phyloP scores from a whole-genome alignment of 2,888 invertebrate genomes.

The Endomychus coccineus region DNA sequence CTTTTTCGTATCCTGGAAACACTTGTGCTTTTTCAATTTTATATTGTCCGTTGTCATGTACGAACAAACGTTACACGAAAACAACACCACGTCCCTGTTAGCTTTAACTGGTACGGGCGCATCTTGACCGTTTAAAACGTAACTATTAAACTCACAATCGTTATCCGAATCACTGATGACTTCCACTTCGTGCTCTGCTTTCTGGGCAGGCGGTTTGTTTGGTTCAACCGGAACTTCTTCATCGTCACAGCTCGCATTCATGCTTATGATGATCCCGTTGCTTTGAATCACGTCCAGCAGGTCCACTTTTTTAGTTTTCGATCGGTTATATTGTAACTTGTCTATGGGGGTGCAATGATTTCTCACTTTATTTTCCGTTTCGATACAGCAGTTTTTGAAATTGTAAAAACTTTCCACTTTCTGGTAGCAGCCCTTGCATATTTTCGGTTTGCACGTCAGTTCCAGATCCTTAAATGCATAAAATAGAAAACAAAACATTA shows the following conservation, averaged over 20 bases:
- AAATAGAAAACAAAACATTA: not conserved
- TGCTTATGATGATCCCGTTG: constrained; percentile 26
- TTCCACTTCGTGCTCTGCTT: constrained; percentile 5
- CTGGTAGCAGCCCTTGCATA: constrained; percentile 29
- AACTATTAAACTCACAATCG: constrained; percentile 11
- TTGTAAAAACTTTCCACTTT: constrained; percentile 29
- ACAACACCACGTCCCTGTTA: constrained; percentile 14
- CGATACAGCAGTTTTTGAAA: constrained; percentile 31
- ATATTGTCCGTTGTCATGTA: constrained; percentile 21
- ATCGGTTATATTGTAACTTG: not conserved
- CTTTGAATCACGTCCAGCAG: constrained; percentile 25
- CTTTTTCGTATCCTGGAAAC: constrained; percentile 13
- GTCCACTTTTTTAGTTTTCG: constrained; percentile 22
- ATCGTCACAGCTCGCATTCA: constrained; percentile 10
- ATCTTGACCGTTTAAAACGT: constrained; percentile 6
- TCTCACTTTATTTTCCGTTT: constrained; percentile 28
- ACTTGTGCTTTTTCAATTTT: constrained; percentile 17
- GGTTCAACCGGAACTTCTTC: constrained; percentile 9
- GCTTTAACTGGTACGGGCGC: constrained; percentile 2
- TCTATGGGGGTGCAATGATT: constrained; percentile 24
- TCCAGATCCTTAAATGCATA: constrained; percentile 28
- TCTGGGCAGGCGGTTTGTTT: not conserved
- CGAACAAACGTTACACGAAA: constrained; percentile 21
- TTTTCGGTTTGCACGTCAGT: constrained; percentile 28
- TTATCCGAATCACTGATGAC: constrained; percentile 9